Conservation (phyloP, 1,140 invertebrate genomes). For the Phthorimaea operculella region DNA sequence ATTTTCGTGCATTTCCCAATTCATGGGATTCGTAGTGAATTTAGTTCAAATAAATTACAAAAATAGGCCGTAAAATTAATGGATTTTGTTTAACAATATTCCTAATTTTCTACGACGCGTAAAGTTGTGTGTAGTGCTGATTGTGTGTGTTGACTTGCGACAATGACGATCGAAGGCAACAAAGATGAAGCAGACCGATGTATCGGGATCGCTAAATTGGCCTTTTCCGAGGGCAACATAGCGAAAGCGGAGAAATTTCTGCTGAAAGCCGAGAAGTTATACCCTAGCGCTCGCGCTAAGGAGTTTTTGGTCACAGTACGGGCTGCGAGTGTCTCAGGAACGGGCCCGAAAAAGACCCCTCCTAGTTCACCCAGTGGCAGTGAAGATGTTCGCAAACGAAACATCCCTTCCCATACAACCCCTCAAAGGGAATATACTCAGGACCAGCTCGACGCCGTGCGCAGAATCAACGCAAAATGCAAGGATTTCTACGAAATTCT, state of each 20-base stretch:
- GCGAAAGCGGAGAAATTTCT: constrained; percentile 92
- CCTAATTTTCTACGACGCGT: constrained; percentile 11
- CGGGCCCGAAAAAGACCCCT: constrained; percentile 36
- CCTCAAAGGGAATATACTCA: constrained; percentile 69
- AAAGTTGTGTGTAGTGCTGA: neutral
- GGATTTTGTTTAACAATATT: too few species aligned
- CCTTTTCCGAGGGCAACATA: constrained; percentile 77
- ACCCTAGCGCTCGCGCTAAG: constrained; percentile 85
- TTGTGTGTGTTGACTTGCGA: constrained; percentile 9
- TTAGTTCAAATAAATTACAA: too few species aligned
- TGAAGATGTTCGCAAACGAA: constrained; percentile 57
- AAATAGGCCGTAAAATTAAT: too few species aligned
- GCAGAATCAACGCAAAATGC: constrained; percentile 74
- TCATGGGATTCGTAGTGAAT: too few species aligned
- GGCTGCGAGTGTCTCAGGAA: constrained; percentile 27
- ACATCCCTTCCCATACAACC: constrained; percentile 46
- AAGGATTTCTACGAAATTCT: constrained; percentile 99
- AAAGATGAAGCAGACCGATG: constrained; percentile 93
- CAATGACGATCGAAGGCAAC: constrained; percentile 87
- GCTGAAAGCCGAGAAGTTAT: constrained; percentile 87
- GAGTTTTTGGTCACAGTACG: constrained; percentile 71
- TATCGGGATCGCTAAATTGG: constrained; percentile 84
- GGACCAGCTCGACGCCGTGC: constrained; percentile 71
- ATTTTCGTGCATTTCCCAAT: too few species aligned
- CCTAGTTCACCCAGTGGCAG: constrained; percentile 34